Conservation (phyloP, 2,113 vertebrate species). For the Perca flavescens region DNA sequence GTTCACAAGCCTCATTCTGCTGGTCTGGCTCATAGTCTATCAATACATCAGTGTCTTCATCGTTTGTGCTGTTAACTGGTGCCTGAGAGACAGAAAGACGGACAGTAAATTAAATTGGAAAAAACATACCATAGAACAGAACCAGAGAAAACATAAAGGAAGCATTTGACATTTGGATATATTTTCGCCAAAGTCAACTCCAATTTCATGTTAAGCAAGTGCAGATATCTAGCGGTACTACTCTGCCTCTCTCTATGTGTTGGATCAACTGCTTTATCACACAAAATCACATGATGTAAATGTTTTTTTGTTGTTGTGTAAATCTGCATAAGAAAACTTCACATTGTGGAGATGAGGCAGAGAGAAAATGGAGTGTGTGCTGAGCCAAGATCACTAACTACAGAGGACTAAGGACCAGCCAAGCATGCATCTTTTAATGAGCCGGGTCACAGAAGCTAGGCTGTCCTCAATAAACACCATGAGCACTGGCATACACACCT, state of each 20-base stretch:
- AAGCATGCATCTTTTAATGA: constrained; percentile 81
- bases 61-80: constrained; percentile 82
- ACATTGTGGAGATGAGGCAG: constrained; percentile 12
- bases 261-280: neutral
- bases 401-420: constrained; percentile 65
- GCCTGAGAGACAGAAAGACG: constrained; percentile 77
- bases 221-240: neutral
- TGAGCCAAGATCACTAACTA: constrained; percentile 60
- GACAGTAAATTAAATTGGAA: neutral
- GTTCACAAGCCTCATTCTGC: constrained; percentile 80
- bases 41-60: constrained; percentile 84
- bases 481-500: constrained; percentile 37
- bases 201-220: neutral
- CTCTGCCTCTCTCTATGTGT: neutral
- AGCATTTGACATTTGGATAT: neutral
- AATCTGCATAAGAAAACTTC: constrained; percentile 24
- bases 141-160: neutral
- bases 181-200: neutral
- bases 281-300: neutral
- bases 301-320: constrained; percentile 1
- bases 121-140: neutral
- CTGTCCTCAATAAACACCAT: constrained; percentile 67
- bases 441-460: constrained; percentile 72
- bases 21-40: constrained; percentile 81
- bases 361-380: constrained; percentile 18